phyloP scores from a whole-genome alignment of 2,888 invertebrate genomes.

The Oegoconia quadripuncta region DNA sequence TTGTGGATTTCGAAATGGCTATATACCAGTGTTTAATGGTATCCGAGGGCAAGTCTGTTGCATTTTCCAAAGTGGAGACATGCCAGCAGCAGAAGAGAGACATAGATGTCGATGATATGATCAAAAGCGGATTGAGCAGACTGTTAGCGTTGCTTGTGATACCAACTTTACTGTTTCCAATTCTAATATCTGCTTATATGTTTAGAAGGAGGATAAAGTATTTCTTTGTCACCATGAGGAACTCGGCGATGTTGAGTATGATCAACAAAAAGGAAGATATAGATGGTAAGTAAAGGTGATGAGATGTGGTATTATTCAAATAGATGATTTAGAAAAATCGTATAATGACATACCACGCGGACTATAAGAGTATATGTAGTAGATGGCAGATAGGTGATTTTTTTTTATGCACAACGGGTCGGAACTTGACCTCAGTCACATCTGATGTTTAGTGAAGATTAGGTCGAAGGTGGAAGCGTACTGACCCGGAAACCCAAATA shows the following conservation, averaged over 20 bases:
- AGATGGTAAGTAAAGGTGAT: slow-evolving; percentile 40
- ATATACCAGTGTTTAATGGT: slow-evolving; percentile 42
- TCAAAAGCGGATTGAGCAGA: slow-evolving; percentile 23
- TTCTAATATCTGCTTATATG: slow-evolving; percentile 30
- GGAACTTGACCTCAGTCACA: no score
- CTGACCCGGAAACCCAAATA: no score
- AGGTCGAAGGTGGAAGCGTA: no score
- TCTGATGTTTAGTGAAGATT: no score
- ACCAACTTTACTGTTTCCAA: slow-evolving; percentile 35
- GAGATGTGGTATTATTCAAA: no score
- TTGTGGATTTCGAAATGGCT: slow-evolving; percentile 40
- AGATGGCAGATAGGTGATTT: no score
- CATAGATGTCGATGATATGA: slow-evolving; percentile 20
- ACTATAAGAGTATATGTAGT: no score
- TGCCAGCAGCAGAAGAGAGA: slow-evolving; percentile 34
- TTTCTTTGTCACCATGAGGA: slow-evolving; percentile 77
- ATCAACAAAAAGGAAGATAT: slow-evolving; percentile 62
- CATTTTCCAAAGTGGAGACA: slow-evolving; percentile 27
- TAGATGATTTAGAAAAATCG: no score
- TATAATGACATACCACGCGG: no score
- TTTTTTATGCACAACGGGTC: no score
- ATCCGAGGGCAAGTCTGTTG: slow-evolving; percentile 27
- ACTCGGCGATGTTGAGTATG: slow-evolving; percentile 75
- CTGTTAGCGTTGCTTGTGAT: slow-evolving; percentile 36
- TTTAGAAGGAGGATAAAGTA: slow-evolving; percentile 78